phyloP scores from a whole-genome alignment of 2,113 vertebrate species.

The Sorex araneus region DNA sequence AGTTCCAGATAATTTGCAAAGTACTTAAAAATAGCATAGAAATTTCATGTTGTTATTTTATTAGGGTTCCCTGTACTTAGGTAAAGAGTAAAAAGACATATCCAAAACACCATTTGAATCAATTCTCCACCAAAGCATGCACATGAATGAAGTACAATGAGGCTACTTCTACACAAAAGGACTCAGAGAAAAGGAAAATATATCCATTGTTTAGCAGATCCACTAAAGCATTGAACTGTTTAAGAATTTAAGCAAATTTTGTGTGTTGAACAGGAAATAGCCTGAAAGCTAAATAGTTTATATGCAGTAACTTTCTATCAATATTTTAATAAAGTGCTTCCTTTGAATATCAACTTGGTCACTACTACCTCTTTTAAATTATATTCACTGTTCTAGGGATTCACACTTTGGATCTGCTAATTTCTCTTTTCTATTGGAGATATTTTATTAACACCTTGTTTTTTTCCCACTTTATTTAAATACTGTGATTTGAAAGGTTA shows the following conservation, averaged over 20 bases:
- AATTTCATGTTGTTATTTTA: slow-evolving; percentile 14
- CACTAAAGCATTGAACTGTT: not conserved
- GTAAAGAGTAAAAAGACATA: not conserved
- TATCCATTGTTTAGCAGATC: not conserved
- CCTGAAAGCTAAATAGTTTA: not conserved
- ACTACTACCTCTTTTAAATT: too few relatives aligned
- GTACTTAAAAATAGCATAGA: slow-evolving; percentile 21
- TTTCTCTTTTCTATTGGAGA: not conserved
- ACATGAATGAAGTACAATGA: not conserved
- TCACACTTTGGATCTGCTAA: not conserved
- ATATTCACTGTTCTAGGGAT: not conserved
- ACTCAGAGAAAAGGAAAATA: not conserved
- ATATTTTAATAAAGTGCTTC: not conserved
- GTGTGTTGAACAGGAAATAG: not conserved
- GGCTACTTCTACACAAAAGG: not conserved
- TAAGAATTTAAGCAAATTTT: slow-evolving; percentile 26
- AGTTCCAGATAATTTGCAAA: not conserved
- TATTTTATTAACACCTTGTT: too few relatives aligned
- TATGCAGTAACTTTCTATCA: not conserved
- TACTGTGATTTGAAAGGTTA: too few relatives aligned
- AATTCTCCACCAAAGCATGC: not conserved
- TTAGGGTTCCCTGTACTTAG: not conserved
- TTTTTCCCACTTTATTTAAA: too few relatives aligned
- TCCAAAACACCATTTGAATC: too few relatives aligned
- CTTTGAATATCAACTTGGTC: too few relatives aligned